These are phyloP conservation scores for Struthidea cinerea DNA, from an alignment of 2,113 vertebrate species.

Conservation along the genomic window DNA sequence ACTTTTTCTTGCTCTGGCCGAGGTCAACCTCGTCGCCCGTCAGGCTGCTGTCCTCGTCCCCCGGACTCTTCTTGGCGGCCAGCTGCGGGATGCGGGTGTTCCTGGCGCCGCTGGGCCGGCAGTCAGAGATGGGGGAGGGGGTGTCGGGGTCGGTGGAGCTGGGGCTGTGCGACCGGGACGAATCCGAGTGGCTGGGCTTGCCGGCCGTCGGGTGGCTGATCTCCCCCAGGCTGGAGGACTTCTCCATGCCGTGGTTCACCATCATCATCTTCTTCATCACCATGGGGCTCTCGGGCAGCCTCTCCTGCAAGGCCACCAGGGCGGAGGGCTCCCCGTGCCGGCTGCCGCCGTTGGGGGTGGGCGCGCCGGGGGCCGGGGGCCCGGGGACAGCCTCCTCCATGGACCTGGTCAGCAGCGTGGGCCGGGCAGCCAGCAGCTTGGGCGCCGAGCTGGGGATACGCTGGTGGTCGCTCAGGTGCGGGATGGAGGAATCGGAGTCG, in stretches of 20 bases:
- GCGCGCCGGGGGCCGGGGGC: constrained; percentile 27
- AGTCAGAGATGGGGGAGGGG: constrained; percentile 78
- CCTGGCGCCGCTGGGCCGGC: constrained; percentile 65
- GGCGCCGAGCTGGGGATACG: constrained; percentile 71
- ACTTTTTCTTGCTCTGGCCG: constrained; percentile 89
- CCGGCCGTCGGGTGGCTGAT: constrained; percentile 65
- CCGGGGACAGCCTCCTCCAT: constrained; percentile 65
- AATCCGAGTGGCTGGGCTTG: constrained; percentile 78
- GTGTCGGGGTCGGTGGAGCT: constrained; percentile 93
- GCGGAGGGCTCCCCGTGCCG: constrained; percentile 65
- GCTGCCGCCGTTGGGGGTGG: constrained; percentile 80
- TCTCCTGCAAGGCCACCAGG: constrained; percentile 59
- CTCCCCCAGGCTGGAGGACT: constrained; percentile 84
- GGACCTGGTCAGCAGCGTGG: constrained; percentile 74
- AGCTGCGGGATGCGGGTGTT: constrained; percentile 90
- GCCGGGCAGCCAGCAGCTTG: constrained; percentile 77
- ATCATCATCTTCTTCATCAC: constrained; percentile 78
- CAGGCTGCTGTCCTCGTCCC: constrained; percentile 91
- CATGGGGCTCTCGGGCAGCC: constrained; percentile 79
- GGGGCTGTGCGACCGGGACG: constrained; percentile 88
- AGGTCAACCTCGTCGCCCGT: constrained; percentile 92
- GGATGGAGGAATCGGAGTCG: constrained; percentile 92
- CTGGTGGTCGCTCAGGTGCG: constrained; percentile 80
- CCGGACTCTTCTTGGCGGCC: constrained; percentile 84
- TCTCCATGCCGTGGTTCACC: constrained; percentile 77